Evolutionary conservation across 2,888 invertebrate species (phyloP), one percentile per base, ranked within the genome.

Genomic region (Lomographa bimaculata): DNA sequence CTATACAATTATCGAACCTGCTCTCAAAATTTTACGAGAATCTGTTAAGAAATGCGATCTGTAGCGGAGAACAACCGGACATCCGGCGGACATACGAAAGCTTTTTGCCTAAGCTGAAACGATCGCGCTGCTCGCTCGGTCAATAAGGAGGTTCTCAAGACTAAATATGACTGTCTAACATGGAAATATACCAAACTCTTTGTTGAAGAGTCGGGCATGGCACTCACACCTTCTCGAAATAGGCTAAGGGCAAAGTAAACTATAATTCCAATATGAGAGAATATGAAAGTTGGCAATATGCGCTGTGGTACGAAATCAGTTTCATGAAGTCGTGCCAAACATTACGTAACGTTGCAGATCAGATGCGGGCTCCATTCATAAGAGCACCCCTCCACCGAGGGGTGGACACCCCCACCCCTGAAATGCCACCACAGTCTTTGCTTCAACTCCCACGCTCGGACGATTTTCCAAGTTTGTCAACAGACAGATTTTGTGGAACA

Each of bases 261-360:
- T n/a, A n/a, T n/a, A n/a, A n/a, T 32, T 1, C 11, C 27, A 17
- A 29, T 23, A 32, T 18, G 17, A 17, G 26, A 17, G 18, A 42
- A 44, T 43, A 46, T 45, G 46, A 51, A 54, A 48, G 44, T 51
- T 32, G 32, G 36, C 40, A 40, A 41, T 45, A 50, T 54, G 40
- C 49, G 34, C 27, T 34, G 44, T 36, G 35, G 41, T 20, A 47
- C 47, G 34, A 42, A 45, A 41, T 45, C 50, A 14, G 21, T 47
- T 51, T 51, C 45, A 64, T 50, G 64, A 63, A 65, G 60, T 51
- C 60, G 66, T 72, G 77, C 77, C 76, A 77, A 32, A 64, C 44
- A 59, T 81, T 80, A 79, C 71, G 68, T 79, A 79, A 81, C 64
- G 61, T 54, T 80, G 80, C 80, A 79, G 79, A 71, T 74, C 67